phyloP scores from a whole-genome alignment of 2,113 vertebrate genomes.

The Corythaixoides concolor region DNA sequence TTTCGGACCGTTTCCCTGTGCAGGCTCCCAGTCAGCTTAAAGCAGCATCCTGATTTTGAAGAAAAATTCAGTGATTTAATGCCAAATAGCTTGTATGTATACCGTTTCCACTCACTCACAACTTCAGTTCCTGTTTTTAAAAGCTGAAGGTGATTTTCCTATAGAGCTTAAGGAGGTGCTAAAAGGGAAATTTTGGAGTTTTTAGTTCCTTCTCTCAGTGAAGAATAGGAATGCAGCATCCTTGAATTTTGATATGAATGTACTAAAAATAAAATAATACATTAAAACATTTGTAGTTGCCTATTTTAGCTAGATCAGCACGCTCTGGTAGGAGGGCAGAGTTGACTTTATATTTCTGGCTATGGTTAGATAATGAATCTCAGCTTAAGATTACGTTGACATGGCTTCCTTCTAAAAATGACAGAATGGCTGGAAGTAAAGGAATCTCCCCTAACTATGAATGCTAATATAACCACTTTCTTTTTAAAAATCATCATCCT shows the following conservation, averaged over 20 bases:
- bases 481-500: background rate
- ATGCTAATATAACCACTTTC: background rate
- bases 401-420: background rate
- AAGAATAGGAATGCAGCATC: background rate
- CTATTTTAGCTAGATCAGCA: background rate
- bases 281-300: background rate
- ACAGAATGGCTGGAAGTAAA: background rate
- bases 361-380: background rate
- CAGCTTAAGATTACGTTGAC: background rate
- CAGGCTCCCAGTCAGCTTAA: background rate
- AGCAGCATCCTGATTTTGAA: background rate
- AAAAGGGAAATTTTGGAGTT: background rate
- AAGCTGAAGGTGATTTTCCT: background rate
- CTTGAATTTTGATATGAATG: background rate
- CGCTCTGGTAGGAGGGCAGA: background rate
- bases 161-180: background rate
- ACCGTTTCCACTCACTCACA: background rate
- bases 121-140: background rate
- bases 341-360: background rate
- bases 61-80: background rate
- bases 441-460: background rate
- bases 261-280: background rate
- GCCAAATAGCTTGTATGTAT: accelerated
- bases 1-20: background rate
- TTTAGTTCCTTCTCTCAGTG: background rate